These are phyloP conservation scores for Onychorhynchus coronatus DNA, from an alignment of 2,113 vertebrate genomes.

Conservation along the genomic window DNA sequence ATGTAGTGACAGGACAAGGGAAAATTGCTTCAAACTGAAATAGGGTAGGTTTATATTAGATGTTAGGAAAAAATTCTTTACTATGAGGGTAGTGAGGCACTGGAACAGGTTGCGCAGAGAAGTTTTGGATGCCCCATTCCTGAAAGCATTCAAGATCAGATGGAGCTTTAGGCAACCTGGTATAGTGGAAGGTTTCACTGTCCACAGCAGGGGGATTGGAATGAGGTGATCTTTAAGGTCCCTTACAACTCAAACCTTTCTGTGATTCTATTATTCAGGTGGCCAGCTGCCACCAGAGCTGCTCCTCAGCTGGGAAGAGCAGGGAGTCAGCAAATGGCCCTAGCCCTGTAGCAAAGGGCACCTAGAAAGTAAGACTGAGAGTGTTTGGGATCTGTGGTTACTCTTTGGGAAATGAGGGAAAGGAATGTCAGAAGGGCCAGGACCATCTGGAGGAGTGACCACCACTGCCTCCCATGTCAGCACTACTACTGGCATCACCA, in stretches of 20 bases:
- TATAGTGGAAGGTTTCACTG: not conserved
- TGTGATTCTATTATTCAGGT: not conserved
- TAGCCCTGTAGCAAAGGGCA: not conserved
- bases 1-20: not conserved
- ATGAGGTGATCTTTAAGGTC: not conserved
- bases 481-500: not conserved
- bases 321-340: not conserved
- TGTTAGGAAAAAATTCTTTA: not conserved
- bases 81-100: not conserved
- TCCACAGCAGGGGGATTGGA: not conserved
- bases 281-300: not conserved
- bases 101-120: not conserved
- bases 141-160: not conserved
- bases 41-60: not conserved
- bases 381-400: not conserved
- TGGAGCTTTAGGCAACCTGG: not conserved
- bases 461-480: not conserved
- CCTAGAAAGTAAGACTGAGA: not conserved
- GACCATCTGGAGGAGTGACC: not conserved
- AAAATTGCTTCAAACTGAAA: not conserved
- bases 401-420: not conserved
- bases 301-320: not conserved
- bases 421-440: not conserved
- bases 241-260: not conserved
- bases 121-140: not conserved